phyloP scores from a whole-genome alignment of 2,888 invertebrate genomes.

The Ornithoptera alexandrae region DNA sequence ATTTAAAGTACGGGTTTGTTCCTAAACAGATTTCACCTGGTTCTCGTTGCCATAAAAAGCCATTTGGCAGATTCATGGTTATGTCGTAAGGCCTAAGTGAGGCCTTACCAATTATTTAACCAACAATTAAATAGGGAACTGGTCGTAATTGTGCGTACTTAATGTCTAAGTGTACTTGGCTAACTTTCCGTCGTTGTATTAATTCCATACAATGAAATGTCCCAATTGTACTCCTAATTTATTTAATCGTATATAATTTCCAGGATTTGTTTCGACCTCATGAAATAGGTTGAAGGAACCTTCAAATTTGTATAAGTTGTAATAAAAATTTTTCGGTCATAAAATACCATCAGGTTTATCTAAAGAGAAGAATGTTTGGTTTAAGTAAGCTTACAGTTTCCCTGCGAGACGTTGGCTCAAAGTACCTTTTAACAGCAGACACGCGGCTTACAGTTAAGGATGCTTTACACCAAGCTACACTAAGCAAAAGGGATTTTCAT shows the following conservation, averaged over 20 bases:
- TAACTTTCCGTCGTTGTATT: neutral
- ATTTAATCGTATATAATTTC: too few relatives aligned
- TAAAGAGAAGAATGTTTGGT: too few relatives aligned
- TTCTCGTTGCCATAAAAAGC: neutral
- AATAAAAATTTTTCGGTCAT: neutral
- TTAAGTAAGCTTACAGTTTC: too few relatives aligned
- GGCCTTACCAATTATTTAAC: neutral
- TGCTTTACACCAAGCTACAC: too few relatives aligned
- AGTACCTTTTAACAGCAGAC: too few relatives aligned
- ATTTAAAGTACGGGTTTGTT: too few relatives aligned
- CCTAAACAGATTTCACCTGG: too few relatives aligned
- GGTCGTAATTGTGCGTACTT: neutral
- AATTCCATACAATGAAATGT: neutral
- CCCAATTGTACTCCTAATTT: neutral
- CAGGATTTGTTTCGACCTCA: too few relatives aligned
- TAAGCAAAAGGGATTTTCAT: too few relatives aligned
- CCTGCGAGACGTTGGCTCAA: too few relatives aligned
- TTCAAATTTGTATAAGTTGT: neutral
- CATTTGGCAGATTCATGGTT: neutral
- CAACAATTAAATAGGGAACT: neutral
- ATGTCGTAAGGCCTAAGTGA: neutral
- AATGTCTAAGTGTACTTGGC: neutral
- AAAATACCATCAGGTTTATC: neutral
- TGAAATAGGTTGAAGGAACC: too few relatives aligned
- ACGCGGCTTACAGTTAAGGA: too few relatives aligned